Base-by-base conservation (phyloP, 2,888 invertebrate species). In the Cosmopolites sordidus region DNA sequence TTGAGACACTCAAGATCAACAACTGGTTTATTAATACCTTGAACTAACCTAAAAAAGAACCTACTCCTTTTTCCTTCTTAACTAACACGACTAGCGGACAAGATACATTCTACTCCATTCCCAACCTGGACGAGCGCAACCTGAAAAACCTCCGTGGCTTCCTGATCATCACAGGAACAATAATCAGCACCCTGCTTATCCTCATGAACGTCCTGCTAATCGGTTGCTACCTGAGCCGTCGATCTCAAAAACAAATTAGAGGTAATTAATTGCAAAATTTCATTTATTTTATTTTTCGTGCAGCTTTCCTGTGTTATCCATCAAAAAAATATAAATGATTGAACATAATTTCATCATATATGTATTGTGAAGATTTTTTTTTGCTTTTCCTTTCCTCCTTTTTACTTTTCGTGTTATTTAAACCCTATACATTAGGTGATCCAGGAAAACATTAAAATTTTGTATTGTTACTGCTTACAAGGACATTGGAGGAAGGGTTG, bases 151-250 rank as follows among this genome's bases (percentile, higher is more conserved):
- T 67, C 54, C 89, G 91, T 9, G 86, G 89, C 49, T 83, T 90
- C 66, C 83, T 92, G 66, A 86, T 92, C 61, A 85, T 92, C 61
- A 83, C 89, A 44, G 91, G 92, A 48, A 90, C 90, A 43, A 84
- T 92, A 60, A 86, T 91, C 52, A 93, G 92, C 38, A 86, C 90
- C 48, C 84, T 88, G 53, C 80, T 93, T 62, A 87, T 93, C 59
- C 78, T 92, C 58, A 81, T 92, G 72, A 93, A 93, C 77, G 86
- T 93, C 70, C 83, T 92, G 67, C 81, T 93, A 76, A 89, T 93
- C 64, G 89, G 92, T 64, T 92, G 90, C 76, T 93, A 92, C 77
- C 83, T 93, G 60, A 86, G 90, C 68, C 81, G 87, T 71, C 81
- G 91, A 75, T 85, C 86, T 58, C 87, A 87, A 75, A 89, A 89